These are phyloP conservation scores for Nibea coibor DNA, from an alignment of 2,113 vertebrate genomes.

Conservation along the genomic window DNA sequence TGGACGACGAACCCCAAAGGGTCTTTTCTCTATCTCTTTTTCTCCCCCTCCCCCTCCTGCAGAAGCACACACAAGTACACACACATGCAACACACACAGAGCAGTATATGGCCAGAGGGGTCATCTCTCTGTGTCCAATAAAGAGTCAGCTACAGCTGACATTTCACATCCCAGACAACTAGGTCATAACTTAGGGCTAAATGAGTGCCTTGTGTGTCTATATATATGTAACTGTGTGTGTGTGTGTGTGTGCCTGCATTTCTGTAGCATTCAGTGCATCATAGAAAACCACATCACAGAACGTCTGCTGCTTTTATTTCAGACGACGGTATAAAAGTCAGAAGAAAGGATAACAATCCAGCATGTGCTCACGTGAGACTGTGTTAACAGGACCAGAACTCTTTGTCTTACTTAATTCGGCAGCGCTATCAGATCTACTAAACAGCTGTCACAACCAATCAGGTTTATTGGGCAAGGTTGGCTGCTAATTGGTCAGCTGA, in stretches of 20 bases:
- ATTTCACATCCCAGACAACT: conserved; percentile 79
- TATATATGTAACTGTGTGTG: conserved; percentile 33
- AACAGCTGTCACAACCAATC: conserved; percentile 65
- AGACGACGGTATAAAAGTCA: conserved; percentile 6
- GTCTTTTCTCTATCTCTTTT: conserved; percentile 29
- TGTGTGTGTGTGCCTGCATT: conserved; percentile 21
- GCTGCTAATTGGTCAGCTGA: conserved; percentile 66
- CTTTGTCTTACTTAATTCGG: conserved; percentile 44
- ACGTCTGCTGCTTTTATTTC: conserved; percentile 25
- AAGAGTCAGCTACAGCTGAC: conserved; percentile 73
- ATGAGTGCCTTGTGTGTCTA: conserved; percentile 48
- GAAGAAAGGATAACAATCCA: background rate
- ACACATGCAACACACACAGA: conserved; percentile 30
- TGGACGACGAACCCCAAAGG: conserved; percentile 66
- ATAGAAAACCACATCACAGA: conserved; percentile 10
- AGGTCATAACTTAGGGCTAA: conserved; percentile 80
- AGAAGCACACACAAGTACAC: conserved; percentile 29
- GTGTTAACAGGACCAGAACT: conserved; percentile 11
- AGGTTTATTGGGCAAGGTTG: conserved; percentile 57
- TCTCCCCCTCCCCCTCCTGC: conserved; percentile 6
- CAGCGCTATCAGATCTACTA: conserved; percentile 23
- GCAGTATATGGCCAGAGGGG: conserved; percentile 59
- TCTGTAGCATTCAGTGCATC: conserved; percentile 1
- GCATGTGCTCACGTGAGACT: conserved; percentile 7
- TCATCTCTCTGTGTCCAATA: conserved; percentile 71